Conservation (phyloP, 2,888 invertebrate species). For the Physocephala rufipes region DNA sequence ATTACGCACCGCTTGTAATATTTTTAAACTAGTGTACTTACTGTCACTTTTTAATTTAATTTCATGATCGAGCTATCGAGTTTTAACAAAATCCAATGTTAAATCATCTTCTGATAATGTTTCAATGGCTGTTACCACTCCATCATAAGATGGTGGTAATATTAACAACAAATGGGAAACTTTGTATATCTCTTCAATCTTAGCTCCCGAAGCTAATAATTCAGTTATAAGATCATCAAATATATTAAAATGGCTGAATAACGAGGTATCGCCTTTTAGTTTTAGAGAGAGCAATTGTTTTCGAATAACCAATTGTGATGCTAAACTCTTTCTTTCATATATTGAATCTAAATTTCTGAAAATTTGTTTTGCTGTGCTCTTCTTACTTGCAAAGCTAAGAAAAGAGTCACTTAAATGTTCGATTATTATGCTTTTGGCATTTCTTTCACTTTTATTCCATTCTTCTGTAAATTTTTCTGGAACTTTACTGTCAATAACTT, state of each 20-base stretch:
- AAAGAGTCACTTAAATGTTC: slow-evolving; percentile 41
- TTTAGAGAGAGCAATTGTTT: slow-evolving; percentile 39
- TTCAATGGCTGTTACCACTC: background rate
- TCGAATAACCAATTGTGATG: slow-evolving; percentile 38
- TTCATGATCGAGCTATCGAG: slow-evolving; percentile 7
- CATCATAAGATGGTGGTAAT: slow-evolving; percentile 38
- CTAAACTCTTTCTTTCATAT: slow-evolving; percentile 41
- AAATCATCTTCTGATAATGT: slow-evolving; percentile 30
- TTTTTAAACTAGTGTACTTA: slow-evolving; percentile 8
- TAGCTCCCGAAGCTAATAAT: slow-evolving; percentile 40
- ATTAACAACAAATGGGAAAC: slow-evolving; percentile 40
- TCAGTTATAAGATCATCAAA: slow-evolving; percentile 42
- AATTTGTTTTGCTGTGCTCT: slow-evolving; percentile 38
- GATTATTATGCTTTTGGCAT: slow-evolving; percentile 39
- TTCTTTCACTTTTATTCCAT: slow-evolving; percentile 36
- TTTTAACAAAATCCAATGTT: slow-evolving; percentile 20
- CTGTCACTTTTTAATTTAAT: slow-evolving; percentile 10
- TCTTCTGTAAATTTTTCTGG: slow-evolving; percentile 28
- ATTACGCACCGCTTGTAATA: no score
- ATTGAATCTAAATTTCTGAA: slow-evolving; percentile 40
- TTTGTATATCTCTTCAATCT: slow-evolving; percentile 41
- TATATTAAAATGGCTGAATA: slow-evolving; percentile 41
- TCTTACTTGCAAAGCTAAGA: slow-evolving; percentile 38
- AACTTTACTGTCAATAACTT: slow-evolving; percentile 26
- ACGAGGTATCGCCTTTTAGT: slow-evolving; percentile 34